Percentiles rank a stretch among this genome's conserved stretches.
Conservation (phyloP, 2,113 vertebrate genomes). For the Cygnus buccinator region DNA sequence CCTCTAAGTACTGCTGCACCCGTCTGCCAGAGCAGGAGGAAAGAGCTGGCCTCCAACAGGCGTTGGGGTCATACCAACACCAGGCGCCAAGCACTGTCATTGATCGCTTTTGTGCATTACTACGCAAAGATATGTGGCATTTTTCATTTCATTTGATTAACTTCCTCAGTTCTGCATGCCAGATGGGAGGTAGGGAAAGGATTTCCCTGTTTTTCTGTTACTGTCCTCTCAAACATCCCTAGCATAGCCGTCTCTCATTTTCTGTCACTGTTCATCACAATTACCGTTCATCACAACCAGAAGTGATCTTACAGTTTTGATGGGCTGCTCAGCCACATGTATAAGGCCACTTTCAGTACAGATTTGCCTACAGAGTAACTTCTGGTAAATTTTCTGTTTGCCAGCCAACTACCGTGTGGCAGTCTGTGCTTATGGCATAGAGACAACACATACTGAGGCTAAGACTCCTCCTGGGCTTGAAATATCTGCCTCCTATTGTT, state of each 20-base stretch:
- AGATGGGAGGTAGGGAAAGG: neutral
- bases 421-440: neutral
- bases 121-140: neutral
- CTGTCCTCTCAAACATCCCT: neutral
- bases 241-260: neutral
- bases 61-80: neutral
- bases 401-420: accelerated
- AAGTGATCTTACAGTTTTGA: neutral
- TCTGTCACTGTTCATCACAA: neutral
- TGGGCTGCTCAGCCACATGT: neutral
- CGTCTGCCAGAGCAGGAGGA: neutral
- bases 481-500: neutral
- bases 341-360: neutral
- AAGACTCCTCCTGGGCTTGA: neutral
- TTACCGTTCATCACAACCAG: neutral
- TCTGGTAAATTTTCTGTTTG: neutral
- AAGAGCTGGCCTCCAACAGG: neutral
- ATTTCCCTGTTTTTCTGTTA: neutral
- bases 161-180: neutral
- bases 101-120: neutral
- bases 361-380: neutral
- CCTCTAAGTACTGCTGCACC: neutral
- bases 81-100: neutral
- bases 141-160: neutral
- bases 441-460: neutral